Conservation (phyloP, 1,140 invertebrate genomes). For the Drosophila rhopaloa region DNA sequence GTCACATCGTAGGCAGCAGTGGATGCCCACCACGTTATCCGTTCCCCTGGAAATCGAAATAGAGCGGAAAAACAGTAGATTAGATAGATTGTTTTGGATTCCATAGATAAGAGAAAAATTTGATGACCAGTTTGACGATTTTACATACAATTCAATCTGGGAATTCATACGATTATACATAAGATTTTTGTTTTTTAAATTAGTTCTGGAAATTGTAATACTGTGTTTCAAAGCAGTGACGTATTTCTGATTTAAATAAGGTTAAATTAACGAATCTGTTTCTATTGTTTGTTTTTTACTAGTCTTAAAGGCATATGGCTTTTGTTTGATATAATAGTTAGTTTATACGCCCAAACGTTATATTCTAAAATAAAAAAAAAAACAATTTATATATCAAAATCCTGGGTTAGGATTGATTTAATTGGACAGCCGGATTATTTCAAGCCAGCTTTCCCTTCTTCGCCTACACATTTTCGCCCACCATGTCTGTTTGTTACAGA, state of each 20-base stretch:
- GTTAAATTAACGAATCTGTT: too few relatives aligned
- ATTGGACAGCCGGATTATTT: background rate
- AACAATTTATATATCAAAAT: background rate
- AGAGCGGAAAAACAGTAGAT: conserved; percentile 7
- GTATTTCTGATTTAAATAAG: too few relatives aligned
- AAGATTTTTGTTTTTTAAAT: too few relatives aligned
- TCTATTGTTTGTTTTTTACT: too few relatives aligned
- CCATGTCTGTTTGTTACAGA: background rate
- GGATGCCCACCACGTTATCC: conserved; percentile 93
- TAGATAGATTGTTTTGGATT: background rate
- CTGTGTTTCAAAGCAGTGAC: too few relatives aligned
- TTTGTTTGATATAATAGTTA: too few relatives aligned
- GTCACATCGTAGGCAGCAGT: conserved; percentile 90
- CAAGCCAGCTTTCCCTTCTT: background rate
- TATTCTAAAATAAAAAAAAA: conserved; percentile 5
- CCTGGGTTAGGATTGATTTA: conserved; percentile 1
- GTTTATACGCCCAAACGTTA: background rate
- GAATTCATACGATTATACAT: too few relatives aligned
- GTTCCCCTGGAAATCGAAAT: conserved; percentile 85
- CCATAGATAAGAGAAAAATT: background rate
- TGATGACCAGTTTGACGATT: too few relatives aligned
- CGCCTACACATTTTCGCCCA: conserved; percentile 17
- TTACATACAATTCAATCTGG: too few relatives aligned
- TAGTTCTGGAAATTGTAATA: too few relatives aligned
- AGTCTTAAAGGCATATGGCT: too few relatives aligned